Evolutionary conservation across 2,888 invertebrate species (phyloP).

Genomic region (Macrophya alboannulata): DNA sequence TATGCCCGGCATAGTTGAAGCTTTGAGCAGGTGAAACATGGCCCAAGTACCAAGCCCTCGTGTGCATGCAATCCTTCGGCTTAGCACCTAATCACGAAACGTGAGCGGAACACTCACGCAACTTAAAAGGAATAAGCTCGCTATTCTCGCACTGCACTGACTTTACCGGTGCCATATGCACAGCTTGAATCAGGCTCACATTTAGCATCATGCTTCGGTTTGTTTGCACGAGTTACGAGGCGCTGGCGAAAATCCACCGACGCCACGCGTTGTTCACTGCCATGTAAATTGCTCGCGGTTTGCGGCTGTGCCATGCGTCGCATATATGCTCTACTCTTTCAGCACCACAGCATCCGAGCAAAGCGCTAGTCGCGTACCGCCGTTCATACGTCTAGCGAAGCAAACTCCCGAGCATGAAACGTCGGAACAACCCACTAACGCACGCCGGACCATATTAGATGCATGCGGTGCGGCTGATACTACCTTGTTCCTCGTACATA

Average conservation of each 20-base stretch:
- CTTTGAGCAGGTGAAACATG: constrained; percentile 24
- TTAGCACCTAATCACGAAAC: constrained; percentile 47
- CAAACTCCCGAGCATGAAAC: constrained; percentile 24
- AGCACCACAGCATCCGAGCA: background rate
- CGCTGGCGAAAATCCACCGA: constrained; percentile 13
- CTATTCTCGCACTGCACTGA: constrained; percentile 8
- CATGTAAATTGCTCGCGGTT: constrained; percentile 56
- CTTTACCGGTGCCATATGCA: constrained; percentile 13
- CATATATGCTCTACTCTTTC: background rate
- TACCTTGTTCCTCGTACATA: constrained; percentile 23
- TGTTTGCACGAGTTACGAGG: constrained; percentile 39
- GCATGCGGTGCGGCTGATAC: constrained; percentile 41
- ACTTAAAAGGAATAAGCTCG: constrained; percentile 33
- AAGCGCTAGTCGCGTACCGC: background rate
- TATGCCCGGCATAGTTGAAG: background rate
- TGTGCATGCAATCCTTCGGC: constrained; percentile 37
- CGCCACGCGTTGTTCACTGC: constrained; percentile 52
- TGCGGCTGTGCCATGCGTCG: constrained; percentile 33
- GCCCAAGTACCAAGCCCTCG: constrained; percentile 21
- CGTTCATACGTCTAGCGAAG: constrained; percentile 37
- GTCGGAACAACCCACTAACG: constrained; percentile 39
- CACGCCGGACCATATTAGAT: constrained; percentile 52
- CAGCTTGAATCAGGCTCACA: background rate
- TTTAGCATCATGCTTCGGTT: constrained; percentile 25
- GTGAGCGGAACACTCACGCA: constrained; percentile 47